These are phyloP conservation scores for Anoplophora glabripennis DNA, from an alignment of 1,140 invertebrate genomes.

Conservation along the genomic window DNA sequence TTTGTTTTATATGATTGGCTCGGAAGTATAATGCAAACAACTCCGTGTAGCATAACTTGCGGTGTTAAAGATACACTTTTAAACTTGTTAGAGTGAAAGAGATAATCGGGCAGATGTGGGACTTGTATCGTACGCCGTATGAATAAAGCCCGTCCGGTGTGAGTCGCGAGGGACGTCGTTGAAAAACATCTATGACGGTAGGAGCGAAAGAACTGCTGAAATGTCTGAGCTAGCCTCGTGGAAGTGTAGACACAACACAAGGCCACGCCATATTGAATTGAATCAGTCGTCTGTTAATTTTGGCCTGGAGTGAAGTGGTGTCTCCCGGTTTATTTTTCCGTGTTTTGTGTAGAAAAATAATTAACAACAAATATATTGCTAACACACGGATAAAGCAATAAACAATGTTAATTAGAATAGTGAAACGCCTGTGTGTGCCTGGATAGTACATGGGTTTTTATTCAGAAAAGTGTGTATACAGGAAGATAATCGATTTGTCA, in stretches of 20 bases:
- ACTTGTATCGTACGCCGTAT: slow-evolving; percentile 31
- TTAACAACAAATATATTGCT: not conserved
- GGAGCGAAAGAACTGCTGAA: slow-evolving; percentile 20
- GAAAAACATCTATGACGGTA: slow-evolving; percentile 15
- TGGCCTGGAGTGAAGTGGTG: slow-evolving; percentile 39
- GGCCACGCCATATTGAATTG: slow-evolving; percentile 50
- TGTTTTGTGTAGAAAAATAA: slow-evolving; percentile 28
- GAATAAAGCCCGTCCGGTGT: slow-evolving; percentile 34
- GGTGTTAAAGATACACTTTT: slow-evolving; percentile 8
- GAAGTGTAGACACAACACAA: slow-evolving; percentile 46
- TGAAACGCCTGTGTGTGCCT: slow-evolving; percentile 1
- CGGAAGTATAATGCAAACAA: slow-evolving; percentile 21
- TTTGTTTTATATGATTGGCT: slow-evolving; percentile 23
- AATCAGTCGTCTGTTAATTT: slow-evolving; percentile 50
- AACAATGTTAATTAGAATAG: not conserved
- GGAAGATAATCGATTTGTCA: slow-evolving; percentile 50
- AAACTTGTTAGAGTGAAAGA: slow-evolving; percentile 17
- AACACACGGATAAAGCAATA: not conserved
- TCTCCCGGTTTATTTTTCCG: slow-evolving; percentile 32
- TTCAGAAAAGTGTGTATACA: slow-evolving; percentile 35
- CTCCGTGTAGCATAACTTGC: slow-evolving; percentile 5
- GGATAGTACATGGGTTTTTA: slow-evolving; percentile 21
- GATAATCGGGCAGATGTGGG: slow-evolving; percentile 5
- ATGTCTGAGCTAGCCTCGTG: slow-evolving; percentile 31
- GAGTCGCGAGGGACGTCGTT: slow-evolving; percentile 27